Evolutionary conservation across 1,140 invertebrate genomes (phyloP), one percentile per base, ranked within the genome.

Genomic region (Lordiphosa clarofinis): DNA sequence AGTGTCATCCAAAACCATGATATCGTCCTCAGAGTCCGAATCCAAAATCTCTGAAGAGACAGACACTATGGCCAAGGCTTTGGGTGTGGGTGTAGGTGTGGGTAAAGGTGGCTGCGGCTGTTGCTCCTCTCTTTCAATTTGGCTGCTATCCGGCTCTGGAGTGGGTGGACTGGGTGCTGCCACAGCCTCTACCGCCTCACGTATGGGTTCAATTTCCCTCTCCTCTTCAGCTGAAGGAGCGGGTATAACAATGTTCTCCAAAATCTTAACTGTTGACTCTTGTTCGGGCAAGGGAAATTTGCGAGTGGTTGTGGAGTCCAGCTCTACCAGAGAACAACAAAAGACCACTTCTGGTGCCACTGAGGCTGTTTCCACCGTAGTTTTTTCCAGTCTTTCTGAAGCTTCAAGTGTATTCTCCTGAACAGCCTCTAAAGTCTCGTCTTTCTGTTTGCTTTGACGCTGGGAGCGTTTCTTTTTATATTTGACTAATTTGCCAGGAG

Each of bases 1-100:
- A 1, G 61, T 74, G 12, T 82, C 76, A 35, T 84, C 73, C 35
- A 84, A 35, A 21, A 86, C 40, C 73, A 84, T 73, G 5, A 84
- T 43, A 11, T 84, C 79, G n/a, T 75, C 76, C 1, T 82, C 72
- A 1, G 78, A 69, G 12, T 76, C 78, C 0, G 57, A 59, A 3
- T 62, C 37, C 4, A 67, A 28, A 36, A 15, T 55, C 12, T 70
- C 42, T 5, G 48, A 43, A 36, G 39, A 61, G 9, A 1, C n/a
- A 3, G 60, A 21, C 2, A 15, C 4, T 0, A 12, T 4, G 3
- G 19, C 12, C 2, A 24, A 0, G 1, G 40, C 8, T 11, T 59
- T 9, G 7, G 28, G 28, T 6, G 7, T 8, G 5, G 28, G 28
- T 0, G 4, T 3, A 5, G 28, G 24, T 28, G 24, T 28, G 24